Evolutionary conservation across 2,888 invertebrate species (phyloP).

Genomic region (Ecdyonurus torrentis): DNA sequence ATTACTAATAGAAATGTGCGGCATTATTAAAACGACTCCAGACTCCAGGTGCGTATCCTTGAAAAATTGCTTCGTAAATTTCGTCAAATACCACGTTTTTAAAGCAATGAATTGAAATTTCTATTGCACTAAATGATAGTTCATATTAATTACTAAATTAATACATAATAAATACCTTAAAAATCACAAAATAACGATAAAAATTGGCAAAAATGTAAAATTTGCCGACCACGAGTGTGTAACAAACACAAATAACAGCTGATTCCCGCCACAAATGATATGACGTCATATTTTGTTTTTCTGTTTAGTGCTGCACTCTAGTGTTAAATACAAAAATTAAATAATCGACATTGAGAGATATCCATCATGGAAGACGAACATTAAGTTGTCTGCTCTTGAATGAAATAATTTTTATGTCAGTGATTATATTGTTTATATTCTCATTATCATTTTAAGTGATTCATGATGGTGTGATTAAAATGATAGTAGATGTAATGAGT

Average conservation of each 20-base stretch:
- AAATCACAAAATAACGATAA: no score
- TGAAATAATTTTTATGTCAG: conserved; percentile 4
- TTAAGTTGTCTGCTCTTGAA: conserved; percentile 5
- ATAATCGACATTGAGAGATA: conserved; percentile 37
- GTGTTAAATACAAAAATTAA: conserved; percentile 22
- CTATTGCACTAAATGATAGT: no score
- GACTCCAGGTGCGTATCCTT: no score
- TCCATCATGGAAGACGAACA: conserved; percentile 30
- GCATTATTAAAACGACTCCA: no score
- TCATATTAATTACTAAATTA: no score
- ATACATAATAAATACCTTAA: no score
- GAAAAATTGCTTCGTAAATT: no score
- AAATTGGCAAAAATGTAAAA: background rate
- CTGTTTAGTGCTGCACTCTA: conserved; percentile 12
- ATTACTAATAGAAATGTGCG: no score
- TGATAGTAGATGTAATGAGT: conserved; percentile 12
- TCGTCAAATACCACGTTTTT: no score
- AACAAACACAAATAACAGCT: background rate
- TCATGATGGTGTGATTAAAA: conserved; percentile 10
- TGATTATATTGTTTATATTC: conserved; percentile 9
- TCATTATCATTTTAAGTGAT: conserved; percentile 17
- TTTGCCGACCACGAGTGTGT: no score
- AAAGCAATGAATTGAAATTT: no score
- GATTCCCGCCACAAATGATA: background rate
- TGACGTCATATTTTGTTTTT: background rate